Evolutionary conservation across 1,140 invertebrate species (phyloP).

Genomic region (Dryas iulia): DNA sequence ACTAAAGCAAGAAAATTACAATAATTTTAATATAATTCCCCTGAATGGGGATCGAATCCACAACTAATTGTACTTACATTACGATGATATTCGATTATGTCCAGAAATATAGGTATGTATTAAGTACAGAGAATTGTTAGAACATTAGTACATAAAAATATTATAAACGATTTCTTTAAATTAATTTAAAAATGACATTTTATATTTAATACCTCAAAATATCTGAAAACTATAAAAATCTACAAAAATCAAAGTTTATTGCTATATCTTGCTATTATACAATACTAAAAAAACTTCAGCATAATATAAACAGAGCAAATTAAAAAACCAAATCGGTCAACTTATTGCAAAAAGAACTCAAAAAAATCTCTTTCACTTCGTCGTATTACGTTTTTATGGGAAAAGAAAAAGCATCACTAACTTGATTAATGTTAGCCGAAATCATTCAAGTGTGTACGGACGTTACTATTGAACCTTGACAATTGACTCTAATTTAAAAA

Average conservation of each 20-base stretch:
- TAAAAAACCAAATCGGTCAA: background rate
- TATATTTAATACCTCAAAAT: no score
- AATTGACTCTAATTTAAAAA: constrained; percentile 2
- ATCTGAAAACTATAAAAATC: no score
- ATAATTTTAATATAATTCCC: no score
- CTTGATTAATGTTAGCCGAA: constrained; percentile 10
- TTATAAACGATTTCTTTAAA: no score
- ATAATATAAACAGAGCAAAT: background rate
- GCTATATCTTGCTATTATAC: background rate
- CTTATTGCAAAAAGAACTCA: background rate
- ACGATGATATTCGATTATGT: no score
- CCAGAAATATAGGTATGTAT: no score
- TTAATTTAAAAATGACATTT: no score
- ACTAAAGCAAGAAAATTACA: no score
- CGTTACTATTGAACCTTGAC: constrained; percentile 7
- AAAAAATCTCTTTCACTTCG: constrained; percentile 3
- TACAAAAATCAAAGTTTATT: background rate
- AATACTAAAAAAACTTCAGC: background rate
- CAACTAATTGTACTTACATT: no score
- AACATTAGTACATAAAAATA: no score
- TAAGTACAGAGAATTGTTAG: no score
- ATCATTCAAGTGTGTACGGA: constrained; percentile 15
- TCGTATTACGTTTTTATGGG: background rate
- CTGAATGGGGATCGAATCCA: no score
- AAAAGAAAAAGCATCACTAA: constrained; percentile 21